Conservation (phyloP, 1,140 invertebrate species). For the Prorops nasuta region DNA sequence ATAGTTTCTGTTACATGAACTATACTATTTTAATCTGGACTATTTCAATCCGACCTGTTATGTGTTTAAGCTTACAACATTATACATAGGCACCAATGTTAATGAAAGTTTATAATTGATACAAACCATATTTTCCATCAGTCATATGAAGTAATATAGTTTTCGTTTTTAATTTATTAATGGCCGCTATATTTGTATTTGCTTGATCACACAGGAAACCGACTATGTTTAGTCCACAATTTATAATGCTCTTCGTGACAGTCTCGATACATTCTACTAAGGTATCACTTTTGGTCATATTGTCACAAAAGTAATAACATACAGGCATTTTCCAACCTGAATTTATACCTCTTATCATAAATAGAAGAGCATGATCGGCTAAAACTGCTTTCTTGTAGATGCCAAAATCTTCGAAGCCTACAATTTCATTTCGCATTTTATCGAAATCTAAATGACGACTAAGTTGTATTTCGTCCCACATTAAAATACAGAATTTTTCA, state of each 20-base stretch:
- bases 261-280: constrained; percentile 4
- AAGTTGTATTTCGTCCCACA: too few relatives aligned
- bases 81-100: too few relatives aligned
- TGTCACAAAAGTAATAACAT: constrained; percentile 12
- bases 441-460: too few relatives aligned
- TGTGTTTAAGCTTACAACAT: too few relatives aligned
- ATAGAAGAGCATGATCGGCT: constrained; percentile 12
- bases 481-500: constrained; percentile 13
- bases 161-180: too few relatives aligned
- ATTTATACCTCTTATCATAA: constrained; percentile 12
- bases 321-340: constrained; percentile 14
- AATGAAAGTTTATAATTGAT: too few relatives aligned
- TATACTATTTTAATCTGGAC: too few relatives aligned
- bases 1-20: too few relatives aligned
- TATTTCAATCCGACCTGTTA: too few relatives aligned
- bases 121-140: too few relatives aligned
- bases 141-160: too few relatives aligned
- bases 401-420: constrained; percentile 5
- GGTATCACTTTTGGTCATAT: constrained; percentile 2
- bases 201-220: constrained; percentile 12
- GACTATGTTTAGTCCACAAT: constrained; percentile 7
- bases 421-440: constrained; percentile 6
- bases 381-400: constrained; percentile 9
- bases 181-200: too few relatives aligned
- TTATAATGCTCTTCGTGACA: constrained; percentile 9